Evolutionary conservation across 1,140 invertebrate genomes (phyloP).

Genomic region (Tetranychus urticae): DNA sequence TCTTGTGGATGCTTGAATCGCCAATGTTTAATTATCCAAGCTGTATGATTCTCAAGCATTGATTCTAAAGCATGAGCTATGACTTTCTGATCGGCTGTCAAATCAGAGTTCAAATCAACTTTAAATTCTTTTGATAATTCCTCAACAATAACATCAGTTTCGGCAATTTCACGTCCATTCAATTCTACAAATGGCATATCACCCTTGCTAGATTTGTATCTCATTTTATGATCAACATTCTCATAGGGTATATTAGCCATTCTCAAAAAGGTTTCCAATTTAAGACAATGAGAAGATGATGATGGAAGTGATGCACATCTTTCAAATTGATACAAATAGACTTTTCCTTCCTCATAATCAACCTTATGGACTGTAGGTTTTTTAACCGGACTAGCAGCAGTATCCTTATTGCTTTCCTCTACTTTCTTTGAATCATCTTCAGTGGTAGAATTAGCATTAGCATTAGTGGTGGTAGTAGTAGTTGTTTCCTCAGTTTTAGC

Average conservation of each 20-base stretch:
- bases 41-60: slow-evolving; percentile 79
- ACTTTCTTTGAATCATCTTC: too few relatives aligned
- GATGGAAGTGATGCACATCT: slow-evolving; percentile 64
- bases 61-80: slow-evolving; percentile 74
- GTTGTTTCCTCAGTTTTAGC: too few relatives aligned
- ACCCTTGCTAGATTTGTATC: slow-evolving; percentile 62
- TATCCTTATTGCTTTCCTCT: too few relatives aligned
- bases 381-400: background rate
- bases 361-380: slow-evolving; percentile 47
- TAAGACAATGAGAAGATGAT: slow-evolving; percentile 67
- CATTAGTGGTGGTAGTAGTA: too few relatives aligned
- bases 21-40: slow-evolving; percentile 31
- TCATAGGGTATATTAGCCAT: slow-evolving; percentile 54
- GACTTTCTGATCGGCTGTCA: slow-evolving; percentile 58
- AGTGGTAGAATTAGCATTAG: too few relatives aligned
- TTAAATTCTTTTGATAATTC: slow-evolving; percentile 53
- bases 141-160: slow-evolving; percentile 65
- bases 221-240: slow-evolving; percentile 84
- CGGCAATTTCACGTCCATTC: slow-evolving; percentile 74
- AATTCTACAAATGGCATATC: slow-evolving; percentile 74
- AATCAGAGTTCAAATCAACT: slow-evolving; percentile 42
- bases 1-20: slow-evolving; percentile 15
- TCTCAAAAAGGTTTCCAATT: slow-evolving; percentile 79
- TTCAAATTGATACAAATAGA: slow-evolving; percentile 79
- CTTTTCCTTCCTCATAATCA: slow-evolving; percentile 70